phyloP scores from a whole-genome alignment of 2,113 vertebrate species.

The Asarcornis scutulata region DNA sequence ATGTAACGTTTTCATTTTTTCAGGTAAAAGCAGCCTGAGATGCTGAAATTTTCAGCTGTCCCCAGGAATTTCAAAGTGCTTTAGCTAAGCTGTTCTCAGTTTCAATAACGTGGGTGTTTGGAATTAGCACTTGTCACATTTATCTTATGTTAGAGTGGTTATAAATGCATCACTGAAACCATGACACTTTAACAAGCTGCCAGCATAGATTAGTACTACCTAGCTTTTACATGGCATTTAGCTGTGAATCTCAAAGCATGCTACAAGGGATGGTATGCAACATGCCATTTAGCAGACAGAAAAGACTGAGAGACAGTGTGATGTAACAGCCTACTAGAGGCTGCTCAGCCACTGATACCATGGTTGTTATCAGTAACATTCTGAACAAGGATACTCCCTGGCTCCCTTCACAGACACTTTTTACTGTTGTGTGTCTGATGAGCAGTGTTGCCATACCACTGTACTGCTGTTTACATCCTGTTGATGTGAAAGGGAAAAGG shows the following conservation, averaged over 20 bases:
- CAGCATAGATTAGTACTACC: slow-evolving; percentile 20
- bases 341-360: neutral
- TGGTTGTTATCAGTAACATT: neutral
- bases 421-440: fast-evolving
- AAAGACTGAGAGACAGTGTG: neutral
- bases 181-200: slow-evolving; percentile 56
- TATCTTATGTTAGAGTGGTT: slow-evolving; percentile 41
- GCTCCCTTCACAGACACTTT: neutral
- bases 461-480: neutral
- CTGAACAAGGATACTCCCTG: neutral
- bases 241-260: neutral
- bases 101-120: slow-evolving; percentile 22
- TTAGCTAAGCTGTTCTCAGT: slow-evolving; percentile 42
- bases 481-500: neutral
- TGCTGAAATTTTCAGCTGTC: slow-evolving; percentile 26
- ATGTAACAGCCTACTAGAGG: neutral
- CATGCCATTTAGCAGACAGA: neutral
- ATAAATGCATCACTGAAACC: slow-evolving; percentile 45
- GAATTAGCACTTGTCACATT: slow-evolving; percentile 68
- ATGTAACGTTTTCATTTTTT: neutral
- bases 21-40: neutral
- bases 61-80: slow-evolving; percentile 34
- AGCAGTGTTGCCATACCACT: neutral
- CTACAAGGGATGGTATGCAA: neutral
- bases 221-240: slow-evolving; percentile 4